Evolutionary conservation across 2,113 vertebrate species (phyloP).

Genomic region (Aspiorhynchus laticeps): DNA sequence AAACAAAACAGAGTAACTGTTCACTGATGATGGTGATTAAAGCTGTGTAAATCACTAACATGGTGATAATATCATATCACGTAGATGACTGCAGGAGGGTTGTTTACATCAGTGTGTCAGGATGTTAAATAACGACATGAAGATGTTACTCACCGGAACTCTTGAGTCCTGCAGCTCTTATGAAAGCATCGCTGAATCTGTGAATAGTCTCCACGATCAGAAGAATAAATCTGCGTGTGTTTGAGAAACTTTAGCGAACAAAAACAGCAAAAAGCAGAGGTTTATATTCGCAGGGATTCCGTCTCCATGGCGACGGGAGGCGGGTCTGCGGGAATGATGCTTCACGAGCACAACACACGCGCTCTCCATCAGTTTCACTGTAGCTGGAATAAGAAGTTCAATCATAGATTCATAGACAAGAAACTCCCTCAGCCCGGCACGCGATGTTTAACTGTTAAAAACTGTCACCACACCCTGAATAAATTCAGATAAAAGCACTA

Average conservation of each 20-base stretch:
- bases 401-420: neutral
- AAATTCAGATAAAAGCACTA: neutral
- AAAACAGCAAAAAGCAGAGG: neutral
- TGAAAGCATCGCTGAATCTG: neutral
- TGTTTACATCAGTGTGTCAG: neutral
- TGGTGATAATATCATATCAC: neutral
- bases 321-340: neutral
- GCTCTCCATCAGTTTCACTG: no score
- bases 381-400: no score
- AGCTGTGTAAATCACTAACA: neutral
- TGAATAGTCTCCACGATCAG: neutral
- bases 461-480: no score
- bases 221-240: neutral
- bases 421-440: neutral
- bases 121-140: neutral
- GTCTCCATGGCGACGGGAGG: conserved; percentile 16
- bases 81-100: no score
- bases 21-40: neutral
- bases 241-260: neutral
- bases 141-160: neutral
- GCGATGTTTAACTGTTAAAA: neutral
- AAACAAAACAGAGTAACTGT: neutral
- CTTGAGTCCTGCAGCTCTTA: neutral
- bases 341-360: neutral
- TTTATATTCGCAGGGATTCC: neutral